Percentiles rank a stretch among this genome's conserved stretches.
Conservation (phyloP, 35 echinoderm and acorn worm genomes). For the Amphiura filiformis region DNA sequence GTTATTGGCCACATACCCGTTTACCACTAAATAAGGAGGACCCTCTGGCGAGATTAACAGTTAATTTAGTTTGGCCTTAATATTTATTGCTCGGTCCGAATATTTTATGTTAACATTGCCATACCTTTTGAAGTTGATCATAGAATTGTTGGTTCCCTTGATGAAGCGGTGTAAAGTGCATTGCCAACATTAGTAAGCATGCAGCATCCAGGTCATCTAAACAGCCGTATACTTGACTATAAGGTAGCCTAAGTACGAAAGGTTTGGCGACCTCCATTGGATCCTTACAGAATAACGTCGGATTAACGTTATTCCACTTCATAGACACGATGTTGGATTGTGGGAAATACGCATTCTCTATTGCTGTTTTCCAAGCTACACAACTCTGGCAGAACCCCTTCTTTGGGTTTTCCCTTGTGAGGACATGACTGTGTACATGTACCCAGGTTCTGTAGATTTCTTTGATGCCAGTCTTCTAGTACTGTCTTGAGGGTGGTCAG, state of each 20-base stretch:
- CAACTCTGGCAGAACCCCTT: neutral
- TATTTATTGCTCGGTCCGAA: no score
- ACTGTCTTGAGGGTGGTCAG: no score
- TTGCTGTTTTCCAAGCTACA: neutral
- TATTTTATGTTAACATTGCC: neutral
- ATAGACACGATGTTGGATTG: neutral
- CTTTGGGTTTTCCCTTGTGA: neutral
- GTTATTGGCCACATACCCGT: no score
- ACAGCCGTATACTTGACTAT: no score
- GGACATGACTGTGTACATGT: neutral
- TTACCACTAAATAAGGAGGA: no score
- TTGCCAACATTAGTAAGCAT: neutral
- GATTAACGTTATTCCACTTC: neutral
- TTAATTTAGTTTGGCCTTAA: no score
- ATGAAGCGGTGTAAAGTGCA: neutral
- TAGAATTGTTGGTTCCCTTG: no score
- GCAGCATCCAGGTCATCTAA: no score
- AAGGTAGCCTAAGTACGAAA: neutral
- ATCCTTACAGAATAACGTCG: neutral
- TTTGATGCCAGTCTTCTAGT: neutral
- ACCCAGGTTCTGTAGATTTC: neutral
- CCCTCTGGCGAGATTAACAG: no score
- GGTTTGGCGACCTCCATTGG: neutral
- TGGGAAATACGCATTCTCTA: neutral
- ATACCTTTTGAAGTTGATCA: neutral